These are phyloP conservation scores for Corythornis madagascariensis DNA, from an alignment of 2,113 vertebrate genomes.

Conservation along the genomic window DNA sequence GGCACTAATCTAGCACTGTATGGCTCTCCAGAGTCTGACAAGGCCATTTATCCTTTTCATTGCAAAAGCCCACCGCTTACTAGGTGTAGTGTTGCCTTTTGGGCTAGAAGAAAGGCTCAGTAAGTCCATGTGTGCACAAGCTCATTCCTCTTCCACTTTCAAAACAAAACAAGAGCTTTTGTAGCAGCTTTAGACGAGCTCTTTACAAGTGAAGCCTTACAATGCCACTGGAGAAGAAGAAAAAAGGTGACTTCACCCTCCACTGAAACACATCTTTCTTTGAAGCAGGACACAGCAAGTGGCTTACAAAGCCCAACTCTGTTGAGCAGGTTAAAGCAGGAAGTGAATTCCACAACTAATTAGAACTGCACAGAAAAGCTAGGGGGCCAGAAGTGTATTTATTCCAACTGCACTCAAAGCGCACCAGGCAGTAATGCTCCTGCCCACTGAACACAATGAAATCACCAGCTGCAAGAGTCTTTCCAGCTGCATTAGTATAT, in stretches of 20 bases:
- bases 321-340: constrained; percentile 56
- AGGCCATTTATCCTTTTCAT: not conserved
- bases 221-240: not conserved
- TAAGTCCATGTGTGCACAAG: not conserved
- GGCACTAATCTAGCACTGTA: not conserved
- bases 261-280: not conserved
- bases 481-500: constrained; percentile 25
- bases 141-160: not conserved
- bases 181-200: not conserved
- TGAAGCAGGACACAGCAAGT: constrained; percentile 11
- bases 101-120: not conserved
- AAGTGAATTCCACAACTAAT: constrained; percentile 62
- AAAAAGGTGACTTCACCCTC: not conserved
- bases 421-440: constrained; percentile 22
- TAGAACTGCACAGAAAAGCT: constrained; percentile 49
- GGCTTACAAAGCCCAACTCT: not conserved
- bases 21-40: not conserved
- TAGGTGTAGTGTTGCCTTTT: rapidly evolving
- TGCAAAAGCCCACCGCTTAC: not conserved
- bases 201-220: not conserved
- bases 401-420: constrained; percentile 54
- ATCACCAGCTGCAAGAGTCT: constrained; percentile 34
- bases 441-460: constrained; percentile 2
- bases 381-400: constrained; percentile 33
- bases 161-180: not conserved